Base-by-base conservation (phyloP, 2,113 vertebrate species). In the Silurus glanis region DNA sequence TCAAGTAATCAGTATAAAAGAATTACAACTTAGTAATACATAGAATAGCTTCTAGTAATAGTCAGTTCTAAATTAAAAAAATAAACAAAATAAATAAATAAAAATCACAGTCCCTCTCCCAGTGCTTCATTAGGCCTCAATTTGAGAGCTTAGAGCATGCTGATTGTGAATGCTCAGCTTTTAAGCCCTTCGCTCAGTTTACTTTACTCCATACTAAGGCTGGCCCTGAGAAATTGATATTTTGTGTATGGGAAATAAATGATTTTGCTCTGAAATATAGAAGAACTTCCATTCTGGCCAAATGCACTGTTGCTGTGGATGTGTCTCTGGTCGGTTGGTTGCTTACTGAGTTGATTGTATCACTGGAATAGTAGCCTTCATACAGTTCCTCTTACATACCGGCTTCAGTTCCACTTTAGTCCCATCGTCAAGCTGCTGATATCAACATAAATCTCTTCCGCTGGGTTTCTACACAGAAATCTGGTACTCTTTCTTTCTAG, bases 381-480 rank as follows among this genome's bases (percentile, higher is more conserved):
- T 64, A 21, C 47, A 37, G 1, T 37, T 37, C 37, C 37, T 37
- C 37, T 37, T 3, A 37, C 6, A 64, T 64, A 21, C 47, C 56
- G 10, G 47, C 55, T 25, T 51, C 37, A 84, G 6, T 61, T 61
- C 7, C 25, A 19, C n/a, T 56, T 55, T 8, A 47, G 17, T 53
- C 25, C 64, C 37, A 25, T 14, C 28, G 55, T 75, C n/a, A 19
- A 16, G 75, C 51, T 47, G 9, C 14, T 17, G 51, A 28, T 62
- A 45, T 82, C 85, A 87, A 64, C 16, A 82, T 56, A 85, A 74
- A 74, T 53, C 37, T 85, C 59, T 28, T 37, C 2, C 2, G 28
- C 37, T 37, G 37, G 37, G 37, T 2, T 37, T 37, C 37, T 37
- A 37, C 37, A 37, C 37, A 37, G 37, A 37, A 37, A 37, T 37